Conservation (phyloP, 2,113 vertebrate species). For the Sprattus sprattus region DNA sequence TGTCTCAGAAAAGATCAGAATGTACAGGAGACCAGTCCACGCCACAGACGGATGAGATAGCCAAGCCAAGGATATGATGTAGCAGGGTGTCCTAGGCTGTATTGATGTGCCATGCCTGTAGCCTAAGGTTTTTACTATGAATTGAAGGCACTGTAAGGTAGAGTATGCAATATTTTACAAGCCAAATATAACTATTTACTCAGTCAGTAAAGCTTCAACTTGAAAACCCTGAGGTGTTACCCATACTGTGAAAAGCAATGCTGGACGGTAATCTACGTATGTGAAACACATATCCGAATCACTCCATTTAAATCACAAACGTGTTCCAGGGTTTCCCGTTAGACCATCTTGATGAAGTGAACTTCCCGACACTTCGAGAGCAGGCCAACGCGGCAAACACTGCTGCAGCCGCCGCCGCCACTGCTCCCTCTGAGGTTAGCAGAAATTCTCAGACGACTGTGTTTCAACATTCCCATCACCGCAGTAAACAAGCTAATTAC, state of each 20-base stretch:
- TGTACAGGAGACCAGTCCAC: too few relatives aligned
- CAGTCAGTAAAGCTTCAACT: too few relatives aligned
- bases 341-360: background rate
- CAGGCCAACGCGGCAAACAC: background rate
- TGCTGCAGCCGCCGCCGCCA: background rate
- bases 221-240: background rate
- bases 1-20: too few relatives aligned
- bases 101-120: too few relatives aligned
- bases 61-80: background rate
- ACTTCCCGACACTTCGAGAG: background rate
- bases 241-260: background rate
- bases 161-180: background rate
- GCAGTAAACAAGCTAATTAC: conserved; percentile 34
- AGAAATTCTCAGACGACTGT: conserved; percentile 26
- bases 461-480: background rate
- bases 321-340: background rate
- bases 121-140: too few relatives aligned
- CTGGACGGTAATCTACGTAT: background rate
- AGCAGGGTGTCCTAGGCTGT: background rate
- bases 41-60: background rate
- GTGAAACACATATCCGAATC: background rate
- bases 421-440: conserved; percentile 1
- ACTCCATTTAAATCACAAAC: background rate
- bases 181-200: background rate
- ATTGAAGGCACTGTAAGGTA: background rate